Conservation (phyloP, 2,888 invertebrate species). For the Drosophila macrothrix region DNA sequence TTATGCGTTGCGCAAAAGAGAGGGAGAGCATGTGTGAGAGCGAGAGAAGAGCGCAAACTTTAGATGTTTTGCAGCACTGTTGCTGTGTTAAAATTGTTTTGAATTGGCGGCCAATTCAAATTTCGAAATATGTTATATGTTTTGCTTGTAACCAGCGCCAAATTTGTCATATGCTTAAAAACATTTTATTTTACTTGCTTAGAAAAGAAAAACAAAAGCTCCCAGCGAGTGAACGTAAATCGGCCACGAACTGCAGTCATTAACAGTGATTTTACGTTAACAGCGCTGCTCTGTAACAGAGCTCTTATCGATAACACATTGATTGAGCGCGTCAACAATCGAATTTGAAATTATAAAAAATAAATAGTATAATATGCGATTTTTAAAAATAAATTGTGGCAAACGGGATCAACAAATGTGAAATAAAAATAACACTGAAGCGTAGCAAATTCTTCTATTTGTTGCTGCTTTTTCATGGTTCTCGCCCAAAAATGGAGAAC, state of each 20-base stretch:
- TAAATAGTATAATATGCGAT: not conserved
- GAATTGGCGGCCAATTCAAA: slow-evolving; percentile 1
- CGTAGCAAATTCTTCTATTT: not conserved
- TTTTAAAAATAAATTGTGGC: not conserved
- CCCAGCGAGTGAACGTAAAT: not conserved
- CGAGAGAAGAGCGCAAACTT: not conserved
- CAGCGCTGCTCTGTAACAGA: slow-evolving; percentile 2
- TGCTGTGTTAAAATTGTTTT: not conserved
- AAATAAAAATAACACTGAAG: not conserved
- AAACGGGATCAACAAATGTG: not conserved
- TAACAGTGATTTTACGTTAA: slow-evolving; percentile 13
- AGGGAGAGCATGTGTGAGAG: slow-evolving; percentile 4
- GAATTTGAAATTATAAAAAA: slow-evolving; percentile 4
- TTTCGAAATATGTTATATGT: not conserved
- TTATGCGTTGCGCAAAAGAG: slow-evolving; percentile 55
- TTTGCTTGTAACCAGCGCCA: not conserved
- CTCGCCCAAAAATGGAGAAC: not conserved
- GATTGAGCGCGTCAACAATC: slow-evolving; percentile 12
- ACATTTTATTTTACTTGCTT: not conserved
- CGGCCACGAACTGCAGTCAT: not conserved
- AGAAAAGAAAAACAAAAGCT: too few relatives aligned
- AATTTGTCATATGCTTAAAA: not conserved
- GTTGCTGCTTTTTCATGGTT: not conserved
- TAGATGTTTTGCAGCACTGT: slow-evolving; percentile 30
- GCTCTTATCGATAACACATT: slow-evolving; percentile 36